Conservation (phyloP, 2,113 vertebrate species). For the Salvelinus sp. region DNA sequence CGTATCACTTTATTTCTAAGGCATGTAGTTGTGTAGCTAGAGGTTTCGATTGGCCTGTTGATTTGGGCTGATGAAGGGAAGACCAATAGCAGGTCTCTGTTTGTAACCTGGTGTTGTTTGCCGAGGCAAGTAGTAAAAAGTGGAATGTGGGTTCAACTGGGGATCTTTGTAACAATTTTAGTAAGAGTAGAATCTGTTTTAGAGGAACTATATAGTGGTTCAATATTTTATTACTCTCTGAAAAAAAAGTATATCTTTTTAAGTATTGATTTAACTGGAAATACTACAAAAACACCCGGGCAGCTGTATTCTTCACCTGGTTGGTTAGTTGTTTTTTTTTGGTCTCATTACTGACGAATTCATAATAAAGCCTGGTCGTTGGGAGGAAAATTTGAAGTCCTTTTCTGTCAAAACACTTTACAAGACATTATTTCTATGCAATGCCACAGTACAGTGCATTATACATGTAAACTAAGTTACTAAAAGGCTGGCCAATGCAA, state of each 20-base stretch:
- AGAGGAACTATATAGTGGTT: conserved; percentile 21
- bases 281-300: conserved; percentile 23
- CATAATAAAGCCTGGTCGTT: conserved; percentile 6
- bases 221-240: conserved; percentile 15
- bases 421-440: conserved; percentile 23
- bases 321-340: not conserved
- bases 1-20: conserved; percentile 10
- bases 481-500: not conserved
- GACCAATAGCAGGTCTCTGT: conserved; percentile 16
- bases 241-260: conserved; percentile 31
- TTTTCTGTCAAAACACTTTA: conserved; percentile 11
- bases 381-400: not conserved
- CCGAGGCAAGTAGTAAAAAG: conserved; percentile 19
- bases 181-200: conserved; percentile 11
- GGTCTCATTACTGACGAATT: not conserved
- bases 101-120: conserved; percentile 7
- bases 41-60: conserved; percentile 19
- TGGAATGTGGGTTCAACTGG: conserved; percentile 18
- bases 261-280: conserved; percentile 30
- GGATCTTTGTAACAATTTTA: conserved; percentile 3
- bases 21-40: conserved; percentile 17
- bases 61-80: conserved; percentile 47
- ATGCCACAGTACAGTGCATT: conserved; percentile 23
- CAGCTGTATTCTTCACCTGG: conserved; percentile 32
- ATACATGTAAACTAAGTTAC: conserved; percentile 33